These are phyloP conservation scores for Avahi laniger DNA, from an alignment of 2,797 vertebrate genomes.

Conservation along the genomic window DNA sequence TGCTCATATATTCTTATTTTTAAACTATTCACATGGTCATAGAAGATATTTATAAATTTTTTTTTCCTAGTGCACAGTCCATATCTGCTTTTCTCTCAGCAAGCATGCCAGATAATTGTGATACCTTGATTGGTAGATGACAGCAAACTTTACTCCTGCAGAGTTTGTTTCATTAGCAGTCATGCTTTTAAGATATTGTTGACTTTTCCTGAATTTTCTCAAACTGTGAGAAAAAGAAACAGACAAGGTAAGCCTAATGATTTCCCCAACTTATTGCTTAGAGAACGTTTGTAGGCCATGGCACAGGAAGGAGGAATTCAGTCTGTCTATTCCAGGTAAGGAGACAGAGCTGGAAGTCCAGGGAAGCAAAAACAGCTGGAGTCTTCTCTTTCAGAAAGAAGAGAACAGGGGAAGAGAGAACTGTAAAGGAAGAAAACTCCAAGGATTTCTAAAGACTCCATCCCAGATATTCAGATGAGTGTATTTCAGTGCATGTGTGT, in stretches of 20 bases:
- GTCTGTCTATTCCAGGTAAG: not conserved
- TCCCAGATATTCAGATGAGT: not conserved
- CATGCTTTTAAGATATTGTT: not conserved
- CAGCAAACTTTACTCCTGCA: not conserved
- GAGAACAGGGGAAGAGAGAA: not conserved
- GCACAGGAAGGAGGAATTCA: not conserved
- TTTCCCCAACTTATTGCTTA: not conserved
- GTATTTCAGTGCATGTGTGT: not conserved
- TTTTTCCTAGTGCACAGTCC: not conserved
- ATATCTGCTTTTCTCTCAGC: not conserved
- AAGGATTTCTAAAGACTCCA: not conserved
- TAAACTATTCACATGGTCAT: not conserved
- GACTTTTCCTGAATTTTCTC: not conserved
- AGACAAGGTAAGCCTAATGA: not conserved
- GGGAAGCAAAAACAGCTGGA: not conserved
- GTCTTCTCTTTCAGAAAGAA: not conserved
- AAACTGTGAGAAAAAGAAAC: not conserved
- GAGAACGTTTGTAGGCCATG: not conserved
- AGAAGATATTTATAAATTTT: not conserved
- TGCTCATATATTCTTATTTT: not conserved
- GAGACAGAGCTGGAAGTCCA: not conserved
- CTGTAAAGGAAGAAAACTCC: not conserved
- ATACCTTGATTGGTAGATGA: not conserved
- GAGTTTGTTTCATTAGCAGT: not conserved
- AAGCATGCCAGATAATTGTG: not conserved